Conservation (phyloP, 1,140 invertebrate species). For the Gonioctena quinquepunctata region DNA sequence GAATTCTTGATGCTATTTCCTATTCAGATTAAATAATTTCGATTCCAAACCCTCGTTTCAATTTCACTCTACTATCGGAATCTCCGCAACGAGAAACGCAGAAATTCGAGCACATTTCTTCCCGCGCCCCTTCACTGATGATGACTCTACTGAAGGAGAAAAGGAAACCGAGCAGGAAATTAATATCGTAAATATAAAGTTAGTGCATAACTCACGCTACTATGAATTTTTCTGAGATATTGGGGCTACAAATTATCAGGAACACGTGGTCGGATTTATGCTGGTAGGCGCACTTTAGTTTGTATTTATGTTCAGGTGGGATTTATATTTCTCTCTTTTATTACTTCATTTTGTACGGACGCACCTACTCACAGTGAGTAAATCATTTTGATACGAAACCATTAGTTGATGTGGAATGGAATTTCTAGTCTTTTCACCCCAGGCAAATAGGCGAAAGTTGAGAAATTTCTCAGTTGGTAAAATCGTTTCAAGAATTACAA, state of each 20-base stretch:
- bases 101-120: slow-evolving; percentile 3
- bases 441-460: too few relatives aligned
- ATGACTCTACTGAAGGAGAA: slow-evolving; percentile 34
- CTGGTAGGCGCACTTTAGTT: slow-evolving; percentile 41
- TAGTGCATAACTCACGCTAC: slow-evolving; percentile 48
- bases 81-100: not conserved
- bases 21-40: too few relatives aligned
- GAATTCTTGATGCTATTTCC: too few relatives aligned
- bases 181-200: slow-evolving; percentile 55
- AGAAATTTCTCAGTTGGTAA: too few relatives aligned
- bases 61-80: not conserved
- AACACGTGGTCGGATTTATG: slow-evolving; percentile 53
- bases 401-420: too few relatives aligned
- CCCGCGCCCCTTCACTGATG: slow-evolving; percentile 8
- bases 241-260: slow-evolving; percentile 49
- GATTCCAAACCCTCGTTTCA: too few relatives aligned
- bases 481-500: too few relatives aligned
- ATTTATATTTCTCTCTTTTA: slow-evolving; percentile 16
- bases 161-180: slow-evolving; percentile 43
- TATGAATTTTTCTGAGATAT: slow-evolving; percentile 52
- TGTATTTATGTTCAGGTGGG: slow-evolving; percentile 17
- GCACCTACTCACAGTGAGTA: not conserved
- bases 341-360: not conserved
- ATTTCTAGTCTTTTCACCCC: too few relatives aligned
- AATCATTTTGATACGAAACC: too few relatives aligned